A percentile compares a stretch with the other conserved stretches of the same genome.
These are phyloP conservation scores for Carettochelys insculpta DNA, from an alignment of 2,113 vertebrate species.

Conservation along the genomic window DNA sequence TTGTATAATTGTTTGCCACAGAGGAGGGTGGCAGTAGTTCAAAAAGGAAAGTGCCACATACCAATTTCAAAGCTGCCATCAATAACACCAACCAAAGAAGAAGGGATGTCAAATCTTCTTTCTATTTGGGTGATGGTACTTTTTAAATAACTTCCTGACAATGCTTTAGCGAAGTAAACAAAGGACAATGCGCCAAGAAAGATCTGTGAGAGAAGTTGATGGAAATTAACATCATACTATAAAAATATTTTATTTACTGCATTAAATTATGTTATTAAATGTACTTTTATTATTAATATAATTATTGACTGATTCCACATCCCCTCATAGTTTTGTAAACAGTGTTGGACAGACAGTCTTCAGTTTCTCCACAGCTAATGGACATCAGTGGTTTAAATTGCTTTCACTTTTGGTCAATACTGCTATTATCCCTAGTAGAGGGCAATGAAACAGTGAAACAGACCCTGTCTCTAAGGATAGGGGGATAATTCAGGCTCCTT, in stretches of 20 bases:
- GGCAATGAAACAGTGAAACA: background rate
- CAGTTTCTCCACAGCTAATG: background rate
- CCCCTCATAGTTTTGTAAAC: background rate
- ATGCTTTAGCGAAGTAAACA: slow-evolving; percentile 92
- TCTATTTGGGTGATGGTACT: slow-evolving; percentile 96
- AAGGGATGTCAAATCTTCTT: slow-evolving; percentile 92
- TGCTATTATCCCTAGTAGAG: background rate
- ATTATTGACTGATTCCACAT: background rate
- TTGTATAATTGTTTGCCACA: background rate
- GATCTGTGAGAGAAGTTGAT: slow-evolving; percentile 76
- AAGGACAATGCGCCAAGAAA: slow-evolving; percentile 91
- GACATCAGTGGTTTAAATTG: background rate
- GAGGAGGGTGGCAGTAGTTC: background rate
- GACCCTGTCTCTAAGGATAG: background rate
- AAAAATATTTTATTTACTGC: background rate
- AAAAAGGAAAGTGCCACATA: slow-evolving; percentile 72
- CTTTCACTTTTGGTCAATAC: background rate
- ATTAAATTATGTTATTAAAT: background rate
- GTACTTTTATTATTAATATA: background rate
- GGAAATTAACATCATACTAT: slow-evolving; percentile 22
- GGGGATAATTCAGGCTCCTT: background rate
- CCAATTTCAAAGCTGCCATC: slow-evolving; percentile 97
- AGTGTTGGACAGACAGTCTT: background rate
- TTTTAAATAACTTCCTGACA: slow-evolving; percentile 94
- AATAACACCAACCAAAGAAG: slow-evolving; percentile 91